Base-by-base conservation (phyloP, 1,140 invertebrate genomes). In the Dolichoris vasculosae region DNA sequence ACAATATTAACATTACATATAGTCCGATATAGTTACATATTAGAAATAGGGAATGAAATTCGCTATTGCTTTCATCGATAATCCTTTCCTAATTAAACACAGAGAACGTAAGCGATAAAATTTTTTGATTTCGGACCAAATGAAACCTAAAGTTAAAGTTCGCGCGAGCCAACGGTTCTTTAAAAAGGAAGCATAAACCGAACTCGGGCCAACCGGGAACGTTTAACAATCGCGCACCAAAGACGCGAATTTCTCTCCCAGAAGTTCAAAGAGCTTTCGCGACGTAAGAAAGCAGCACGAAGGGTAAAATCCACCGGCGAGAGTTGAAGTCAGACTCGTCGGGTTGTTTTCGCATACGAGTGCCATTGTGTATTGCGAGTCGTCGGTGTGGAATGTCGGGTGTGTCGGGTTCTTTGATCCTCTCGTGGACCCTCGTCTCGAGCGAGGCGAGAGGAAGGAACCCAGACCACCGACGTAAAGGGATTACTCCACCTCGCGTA, bases 401-500 rank as follows among this genome's bases (percentile, higher is more conserved):
- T 86, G 89, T 88, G 87, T 86, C 88, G 87, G 87, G 83, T 86
- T 86, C 89, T 91, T 91, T 91, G 90, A 91, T 91, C 89, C 88
- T 89, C 88, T 87, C 87, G 88, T 86, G 67, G 83, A 46, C 75
- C 80, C 67, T 75, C 17, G 51, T 40, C 6, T 79, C 26, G 35
- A 30, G 26, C 46, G 43, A 7, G 75, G 8, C n/a, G 23, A 35
- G n/a, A 35, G 48, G 48, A 26, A 38, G 76, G 76, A 77, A 46
- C 43, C 11, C 83, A 64, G 86, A 85, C 77, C 26, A 15, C 71
- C 71, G 75, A 3, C 79, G 63, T 91, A 91, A 91, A 88, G 82
- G 88, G 90, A 91, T 91, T 91, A 91, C 88, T 83, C 88, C 88
- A 86, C 88, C 87, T 73, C 86, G 83, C 77, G 89, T 91, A 91